These are phyloP conservation scores for Pardosa pseudoannulata DNA, from an alignment of 2,888 invertebrate species.

Conservation along the genomic window DNA sequence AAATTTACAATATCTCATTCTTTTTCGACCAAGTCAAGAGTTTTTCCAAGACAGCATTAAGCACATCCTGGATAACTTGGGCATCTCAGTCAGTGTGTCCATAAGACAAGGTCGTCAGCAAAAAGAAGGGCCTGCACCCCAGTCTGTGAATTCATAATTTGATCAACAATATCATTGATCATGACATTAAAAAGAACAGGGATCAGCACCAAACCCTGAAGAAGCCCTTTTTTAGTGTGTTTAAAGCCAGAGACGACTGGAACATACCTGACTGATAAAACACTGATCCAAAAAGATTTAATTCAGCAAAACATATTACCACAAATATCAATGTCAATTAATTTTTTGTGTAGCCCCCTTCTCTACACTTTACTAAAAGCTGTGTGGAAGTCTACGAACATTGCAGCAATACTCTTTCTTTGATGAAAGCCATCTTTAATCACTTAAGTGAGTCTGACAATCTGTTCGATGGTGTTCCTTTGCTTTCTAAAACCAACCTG, in stretches of 20 bases:
- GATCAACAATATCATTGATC: not conserved
- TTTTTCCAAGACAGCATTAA: no score
- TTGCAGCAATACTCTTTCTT: not conserved
- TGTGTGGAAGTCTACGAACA: not conserved
- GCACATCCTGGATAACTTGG: no score
- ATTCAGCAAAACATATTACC: not conserved
- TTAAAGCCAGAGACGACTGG: not conserved
- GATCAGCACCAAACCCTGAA: not conserved
- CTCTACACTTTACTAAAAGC: not conserved
- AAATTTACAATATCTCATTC: no score
- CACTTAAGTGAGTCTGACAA: not conserved
- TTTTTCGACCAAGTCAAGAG: no score
- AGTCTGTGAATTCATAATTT: no score
- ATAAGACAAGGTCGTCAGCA: no score
- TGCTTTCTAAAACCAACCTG: not conserved
- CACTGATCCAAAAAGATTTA: not conserved
- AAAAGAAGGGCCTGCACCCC: no score
- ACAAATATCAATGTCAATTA: not conserved
- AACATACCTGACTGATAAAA: not conserved
- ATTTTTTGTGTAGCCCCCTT: not conserved
- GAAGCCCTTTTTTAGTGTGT: not conserved
- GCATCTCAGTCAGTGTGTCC: no score
- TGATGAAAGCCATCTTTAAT: not conserved
- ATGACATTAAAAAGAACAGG: constrained; percentile 10
- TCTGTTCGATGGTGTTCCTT: not conserved